phyloP scores from a whole-genome alignment of 2,113 vertebrate species.

The Opisthocomus hoazin region DNA sequence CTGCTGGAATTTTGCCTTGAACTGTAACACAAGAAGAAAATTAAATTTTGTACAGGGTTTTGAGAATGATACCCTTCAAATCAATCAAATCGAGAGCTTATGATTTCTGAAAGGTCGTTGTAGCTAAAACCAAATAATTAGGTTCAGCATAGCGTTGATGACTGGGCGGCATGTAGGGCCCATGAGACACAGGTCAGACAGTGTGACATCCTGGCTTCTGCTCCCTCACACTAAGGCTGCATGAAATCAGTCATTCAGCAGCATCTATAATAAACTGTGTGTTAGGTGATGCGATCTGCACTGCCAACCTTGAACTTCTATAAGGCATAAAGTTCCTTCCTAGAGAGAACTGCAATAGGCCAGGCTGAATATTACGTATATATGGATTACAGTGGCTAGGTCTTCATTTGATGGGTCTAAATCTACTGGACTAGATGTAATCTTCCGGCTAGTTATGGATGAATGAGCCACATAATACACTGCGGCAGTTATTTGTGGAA shows the following conservation, averaged over 20 bases:
- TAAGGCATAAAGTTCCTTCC: background rate
- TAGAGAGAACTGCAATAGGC: background rate
- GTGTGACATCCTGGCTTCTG: background rate
- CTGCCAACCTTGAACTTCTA: background rate
- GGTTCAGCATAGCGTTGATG: background rate
- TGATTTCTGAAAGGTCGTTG: background rate
- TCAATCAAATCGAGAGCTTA: background rate
- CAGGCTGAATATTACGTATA: background rate
- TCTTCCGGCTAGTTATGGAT: background rate
- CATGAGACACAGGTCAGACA: background rate
- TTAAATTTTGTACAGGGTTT: background rate
- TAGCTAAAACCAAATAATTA: background rate
- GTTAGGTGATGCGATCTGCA: background rate
- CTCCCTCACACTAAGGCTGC: background rate
- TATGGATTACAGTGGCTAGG: background rate
- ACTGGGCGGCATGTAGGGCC: background rate
- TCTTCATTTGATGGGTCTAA: background rate
- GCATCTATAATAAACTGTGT: background rate
- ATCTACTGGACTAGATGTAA: background rate
- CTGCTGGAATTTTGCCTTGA: slow-evolving; percentile 2
- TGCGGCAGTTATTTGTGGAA: background rate
- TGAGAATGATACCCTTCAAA: background rate
- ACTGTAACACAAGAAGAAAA: background rate
- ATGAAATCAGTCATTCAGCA: background rate
- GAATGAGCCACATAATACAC: background rate